Base-by-base conservation (phyloP, 2,113 vertebrate genomes). In the Danionella cerebrum region DNA sequence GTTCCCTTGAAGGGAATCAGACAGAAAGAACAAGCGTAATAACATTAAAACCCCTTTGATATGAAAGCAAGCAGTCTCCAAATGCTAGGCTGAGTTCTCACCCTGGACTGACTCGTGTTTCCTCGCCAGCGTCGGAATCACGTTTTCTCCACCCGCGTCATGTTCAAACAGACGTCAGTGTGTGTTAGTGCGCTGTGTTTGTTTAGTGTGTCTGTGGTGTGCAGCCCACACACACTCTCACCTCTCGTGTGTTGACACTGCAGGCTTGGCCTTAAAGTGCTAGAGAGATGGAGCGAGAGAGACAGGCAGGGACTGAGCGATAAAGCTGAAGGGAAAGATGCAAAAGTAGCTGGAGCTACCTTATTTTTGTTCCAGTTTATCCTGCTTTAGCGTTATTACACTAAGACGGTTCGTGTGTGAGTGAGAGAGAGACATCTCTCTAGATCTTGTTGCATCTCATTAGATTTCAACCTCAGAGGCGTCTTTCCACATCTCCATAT, bases 221-320 rank as follows among this genome's bases (percentile, higher is more conserved):
- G 42, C 59, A 36, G 59, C 59, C 59, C 59, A 64, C 59, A 64
- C 59, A 64, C 29, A 64, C 59, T 48, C 59, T 48, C 29, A 33
- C 59, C 59, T 48, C 42, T 35, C 22, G 39, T 29, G 57, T 63
- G 59, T 63, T 63, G 42, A 63, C 42, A 48, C 59, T 48, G 59
- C 58, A 62, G 14, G 58, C 18, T 47, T 62, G 42, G 58, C 24
- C 55, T 42, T 24, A 60, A 42, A 60, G 38, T 60, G 24, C 57
- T 18, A 39, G 22, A 4, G 45, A 38, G 55, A 42, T 33, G 55
- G 25, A 47, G 52, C 18, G 29, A 38, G 65, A 54, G 65, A 57
- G 65, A 44, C 12, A 31, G n/a, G n/a, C n/a, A n/a, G n/a, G n/a
- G n/a, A n/a, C n/a, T n/a, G n/a, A n/a, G n/a, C n/a, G n/a, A n/a